Evolutionary conservation across 2,797 vertebrate genomes (phyloP).

Genomic region (Rhabdophis nuchalis): DNA sequence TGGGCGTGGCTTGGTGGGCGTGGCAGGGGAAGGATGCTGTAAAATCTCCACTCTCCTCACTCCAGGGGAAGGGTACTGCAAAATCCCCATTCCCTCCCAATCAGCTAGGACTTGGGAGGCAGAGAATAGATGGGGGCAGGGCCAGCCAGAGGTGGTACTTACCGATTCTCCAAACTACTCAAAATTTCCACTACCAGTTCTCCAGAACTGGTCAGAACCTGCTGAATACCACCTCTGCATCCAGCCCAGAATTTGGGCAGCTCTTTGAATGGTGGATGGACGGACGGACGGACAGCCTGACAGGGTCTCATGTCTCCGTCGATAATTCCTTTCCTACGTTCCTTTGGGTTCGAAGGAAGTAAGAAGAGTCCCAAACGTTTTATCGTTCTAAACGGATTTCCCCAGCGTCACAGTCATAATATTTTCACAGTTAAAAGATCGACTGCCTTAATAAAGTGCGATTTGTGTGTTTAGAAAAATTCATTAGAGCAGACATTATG

Average conservation of each 20-base stretch:
- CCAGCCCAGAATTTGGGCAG: neutral
- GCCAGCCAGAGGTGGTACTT: too few species aligned
- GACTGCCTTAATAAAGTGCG: constrained; percentile 64
- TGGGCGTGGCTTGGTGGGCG: too few species aligned
- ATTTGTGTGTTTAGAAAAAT: constrained; percentile 61
- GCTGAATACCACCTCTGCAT: neutral
- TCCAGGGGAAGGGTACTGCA: too few species aligned
- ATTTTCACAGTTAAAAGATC: constrained; percentile 65
- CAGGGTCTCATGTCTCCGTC: neutral
- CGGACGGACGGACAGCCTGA: neutral
- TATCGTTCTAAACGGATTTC: constrained; percentile 55
- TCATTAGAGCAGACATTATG: constrained; percentile 61
- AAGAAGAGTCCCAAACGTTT: constrained; percentile 46
- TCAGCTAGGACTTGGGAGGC: too few species aligned
- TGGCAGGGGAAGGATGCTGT: too few species aligned
- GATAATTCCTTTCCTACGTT: neutral
- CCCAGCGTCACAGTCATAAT: constrained; percentile 58
- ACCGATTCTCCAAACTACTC: too few species aligned
- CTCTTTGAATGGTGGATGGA: neutral
- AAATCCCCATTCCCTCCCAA: too few species aligned
- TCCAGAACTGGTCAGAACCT: too few species aligned
- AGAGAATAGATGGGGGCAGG: too few species aligned
- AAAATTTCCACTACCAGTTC: too few species aligned
- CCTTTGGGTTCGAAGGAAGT: neutral
- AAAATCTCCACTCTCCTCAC: too few species aligned